Evolutionary conservation across 2,113 vertebrate genomes (phyloP).

Genomic region (Vulpes lagopus): DNA sequence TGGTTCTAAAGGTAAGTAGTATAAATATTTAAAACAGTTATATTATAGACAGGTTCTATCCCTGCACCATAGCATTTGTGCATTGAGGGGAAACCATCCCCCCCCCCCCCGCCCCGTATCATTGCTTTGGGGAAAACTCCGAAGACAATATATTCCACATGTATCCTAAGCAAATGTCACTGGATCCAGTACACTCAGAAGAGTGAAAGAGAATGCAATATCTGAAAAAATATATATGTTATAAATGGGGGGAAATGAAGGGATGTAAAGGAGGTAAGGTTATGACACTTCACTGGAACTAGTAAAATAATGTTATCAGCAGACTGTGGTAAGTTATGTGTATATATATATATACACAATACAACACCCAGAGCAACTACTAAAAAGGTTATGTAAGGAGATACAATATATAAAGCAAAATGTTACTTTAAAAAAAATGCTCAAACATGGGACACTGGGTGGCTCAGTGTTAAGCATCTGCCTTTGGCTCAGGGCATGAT

Average conservation of each 20-base stretch:
- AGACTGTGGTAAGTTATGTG: background rate
- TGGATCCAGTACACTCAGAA: background rate
- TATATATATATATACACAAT: background rate
- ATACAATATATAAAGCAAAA: background rate
- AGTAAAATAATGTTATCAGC: background rate
- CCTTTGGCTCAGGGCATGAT: no score
- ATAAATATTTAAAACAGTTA: background rate
- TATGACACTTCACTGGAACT: background rate
- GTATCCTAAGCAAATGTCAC: constrained; percentile 32
- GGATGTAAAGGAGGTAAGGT: background rate
- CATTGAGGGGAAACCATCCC: background rate
- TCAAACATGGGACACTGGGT: background rate
- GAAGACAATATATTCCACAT: background rate
- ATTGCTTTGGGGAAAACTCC: constrained; percentile 13
- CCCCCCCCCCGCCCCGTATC: background rate
- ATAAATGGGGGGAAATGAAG: background rate
- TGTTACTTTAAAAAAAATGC: background rate
- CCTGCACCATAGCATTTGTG: background rate
- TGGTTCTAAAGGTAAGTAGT: background rate
- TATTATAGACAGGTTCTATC: background rate
- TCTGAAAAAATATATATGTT: background rate
- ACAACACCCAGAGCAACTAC: background rate
- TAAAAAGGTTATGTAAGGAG: background rate
- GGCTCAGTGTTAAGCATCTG: no score
- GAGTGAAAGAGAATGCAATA: background rate